Base-by-base conservation (phyloP, 1,140 invertebrate genomes). In the Mya arenaria region DNA sequence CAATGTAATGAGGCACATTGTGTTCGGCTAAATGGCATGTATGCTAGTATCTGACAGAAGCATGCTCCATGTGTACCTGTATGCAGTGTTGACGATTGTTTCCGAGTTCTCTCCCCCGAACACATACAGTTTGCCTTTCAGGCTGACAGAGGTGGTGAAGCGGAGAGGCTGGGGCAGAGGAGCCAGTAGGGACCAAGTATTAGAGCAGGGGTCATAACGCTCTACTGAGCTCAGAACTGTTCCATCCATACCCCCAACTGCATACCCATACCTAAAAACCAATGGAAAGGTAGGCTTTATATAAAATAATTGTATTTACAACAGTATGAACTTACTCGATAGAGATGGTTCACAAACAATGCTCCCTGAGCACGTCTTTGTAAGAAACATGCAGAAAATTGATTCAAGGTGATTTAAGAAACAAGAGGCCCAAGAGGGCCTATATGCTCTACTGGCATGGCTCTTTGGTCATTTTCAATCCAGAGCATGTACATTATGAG, bases 211-310 rank as follows among this genome's bases (percentile, higher is more conserved):
- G 63, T 92, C 89, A 71, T 92, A 92, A 2, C 83, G 68, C 55
- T 92, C 92, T 15, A 92, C 87, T 55, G 84, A 87, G 58, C 78
- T 88, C 34, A 92, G 78, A n/a, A 90, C 88, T 37, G 79, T 78
- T 0, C 88, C 90, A 82, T 90, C 89, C 52, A 89, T 87, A 3
- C 92, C 92, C 15, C 92, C 91, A 48, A 92, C 86, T 36, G 91
- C 91, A 87, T 88, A 92, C 13, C 88, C 81, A 79, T 77, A 90
- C 3, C 90, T 92, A 69, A 25, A 82, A 83, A 68, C n/a, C n/a
- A n/a, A n/a, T n/a, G n/a, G 60, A 39, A 19, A 25, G 4, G 30
- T 8, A 63, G 36, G 17, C n/a, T 48, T n/a, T 48, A 48, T 13
- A 48, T n/a, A 48, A n/a, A 48, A 48, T 48, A 48, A 10, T 48